Base-by-base conservation (phyloP, 2,888 invertebrate species). In the Timema podura region DNA sequence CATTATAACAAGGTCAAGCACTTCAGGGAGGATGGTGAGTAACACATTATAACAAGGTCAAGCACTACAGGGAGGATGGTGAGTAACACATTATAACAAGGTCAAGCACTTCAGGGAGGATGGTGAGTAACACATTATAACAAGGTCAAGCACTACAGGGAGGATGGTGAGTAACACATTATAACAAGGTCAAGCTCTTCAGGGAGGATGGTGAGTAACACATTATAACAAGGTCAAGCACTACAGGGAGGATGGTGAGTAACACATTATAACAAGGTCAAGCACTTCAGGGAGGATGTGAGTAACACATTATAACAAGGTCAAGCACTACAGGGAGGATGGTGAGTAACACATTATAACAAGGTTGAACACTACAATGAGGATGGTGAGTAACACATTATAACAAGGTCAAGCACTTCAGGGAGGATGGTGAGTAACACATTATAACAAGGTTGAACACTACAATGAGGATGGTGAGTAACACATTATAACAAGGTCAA, bases 401-500 rank as follows among this genome's bases (percentile, higher is more conserved):
- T n/a, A 76, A 77, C 73, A 83, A 83, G 78, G 76, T 79, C 49
- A 79, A 81, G 45, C 79, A 81, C 68, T 83, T 80, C 0, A 15
- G 74, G 69, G 76, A 75, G 70, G 80, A 83, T 77, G 83, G 83
- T 70, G 48, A 57, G 64, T 30, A 30, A 30, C 30, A 2, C 30
- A 30, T 30, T 30, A 30, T 30, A 30, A 30, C 30, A 30, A 30
- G 30, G 30, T 30, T 3, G 3, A 2, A 3, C 30, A 30, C 30
- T 30, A 30, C 30, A 30, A 3, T 1, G 30, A 70, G 6, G 70
- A 64, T 49, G 64, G 69, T 13, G 11, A 65, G n/a, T n/a, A n/a
- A n/a, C n/a, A n/a, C n/a, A n/a, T n/a, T n/a, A n/a, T n/a, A 76
- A 77, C 73, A 83, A 83, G 78, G 76, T 79, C 49, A 79, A 81